These are phyloP conservation scores for Rotaria magnacalcarata DNA, from an alignment of 2,888 invertebrate genomes.

Conservation along the genomic window DNA sequence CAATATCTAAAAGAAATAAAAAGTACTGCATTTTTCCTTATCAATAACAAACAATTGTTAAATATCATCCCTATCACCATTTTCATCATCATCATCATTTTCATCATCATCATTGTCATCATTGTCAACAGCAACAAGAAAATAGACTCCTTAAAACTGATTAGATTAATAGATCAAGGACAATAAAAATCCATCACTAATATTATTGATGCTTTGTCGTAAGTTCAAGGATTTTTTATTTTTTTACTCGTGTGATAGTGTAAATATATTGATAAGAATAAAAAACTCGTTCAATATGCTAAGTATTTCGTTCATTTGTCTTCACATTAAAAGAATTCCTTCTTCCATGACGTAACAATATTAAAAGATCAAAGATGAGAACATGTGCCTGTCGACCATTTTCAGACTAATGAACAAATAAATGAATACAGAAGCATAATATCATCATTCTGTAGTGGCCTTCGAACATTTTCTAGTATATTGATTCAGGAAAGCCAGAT, in stretches of 20 bases:
- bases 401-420: neutral
- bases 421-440: conserved; percentile 3
- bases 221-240: neutral
- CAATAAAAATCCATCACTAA: neutral
- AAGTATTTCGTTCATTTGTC: neutral
- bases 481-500: neutral
- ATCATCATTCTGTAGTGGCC: neutral
- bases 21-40: neutral
- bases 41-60: neutral
- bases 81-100: neutral
- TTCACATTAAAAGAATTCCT: neutral
- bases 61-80: neutral
- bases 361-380: neutral
- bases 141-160: neutral
- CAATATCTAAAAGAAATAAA: neutral
- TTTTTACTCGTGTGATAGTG: neutral
- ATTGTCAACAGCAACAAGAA: neutral
- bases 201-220: neutral
- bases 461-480: neutral
- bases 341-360: neutral
- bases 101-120: neutral
- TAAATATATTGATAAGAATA: neutral
- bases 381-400: neutral
- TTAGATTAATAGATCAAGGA: neutral
- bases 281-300: neutral